Conservation (phyloP, 1,140 invertebrate genomes). For the Tenebrio molitor region DNA sequence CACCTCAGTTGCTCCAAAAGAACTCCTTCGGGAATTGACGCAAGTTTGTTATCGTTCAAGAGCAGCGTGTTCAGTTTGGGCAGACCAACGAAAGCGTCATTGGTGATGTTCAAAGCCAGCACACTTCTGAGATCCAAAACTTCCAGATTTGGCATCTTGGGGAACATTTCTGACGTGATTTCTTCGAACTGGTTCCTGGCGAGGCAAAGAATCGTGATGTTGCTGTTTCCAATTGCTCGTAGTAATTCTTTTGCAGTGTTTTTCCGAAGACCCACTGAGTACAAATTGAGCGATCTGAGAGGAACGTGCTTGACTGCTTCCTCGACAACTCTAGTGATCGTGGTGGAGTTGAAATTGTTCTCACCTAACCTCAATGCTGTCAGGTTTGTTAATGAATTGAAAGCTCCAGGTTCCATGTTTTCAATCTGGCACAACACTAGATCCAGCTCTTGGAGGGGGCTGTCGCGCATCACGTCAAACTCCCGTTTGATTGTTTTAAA, state of each 20-base stretch:
- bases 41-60: constrained; percentile 68
- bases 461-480: constrained; percentile 55
- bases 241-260: constrained; percentile 66
- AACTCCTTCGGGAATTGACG: constrained; percentile 66
- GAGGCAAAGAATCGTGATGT: constrained; percentile 68
- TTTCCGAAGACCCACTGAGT: constrained; percentile 69
- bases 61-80: constrained; percentile 68
- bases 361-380: constrained; percentile 67
- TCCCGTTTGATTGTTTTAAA: constrained; percentile 56
- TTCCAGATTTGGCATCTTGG: constrained; percentile 69
- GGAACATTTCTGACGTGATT: constrained; percentile 67
- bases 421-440: constrained; percentile 69
- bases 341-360: constrained; percentile 66
- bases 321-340: constrained; percentile 66
- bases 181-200: constrained; percentile 71
- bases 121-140: constrained; percentile 68
- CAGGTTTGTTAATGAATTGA: constrained; percentile 67
- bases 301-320: constrained; percentile 63
- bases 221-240: constrained; percentile 67
- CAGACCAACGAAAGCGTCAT: constrained; percentile 64
- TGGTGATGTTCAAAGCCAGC: constrained; percentile 61
- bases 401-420: constrained; percentile 67
- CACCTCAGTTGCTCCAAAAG: constrained; percentile 66
- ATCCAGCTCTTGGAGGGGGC: constrained; percentile 63
- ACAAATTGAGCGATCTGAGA: constrained; percentile 67